A percentile compares a stretch with the other conserved stretches of the same genome.
Conservation (phyloP, 2,888 invertebrate species). For the Drosophila engyochracea region DNA sequence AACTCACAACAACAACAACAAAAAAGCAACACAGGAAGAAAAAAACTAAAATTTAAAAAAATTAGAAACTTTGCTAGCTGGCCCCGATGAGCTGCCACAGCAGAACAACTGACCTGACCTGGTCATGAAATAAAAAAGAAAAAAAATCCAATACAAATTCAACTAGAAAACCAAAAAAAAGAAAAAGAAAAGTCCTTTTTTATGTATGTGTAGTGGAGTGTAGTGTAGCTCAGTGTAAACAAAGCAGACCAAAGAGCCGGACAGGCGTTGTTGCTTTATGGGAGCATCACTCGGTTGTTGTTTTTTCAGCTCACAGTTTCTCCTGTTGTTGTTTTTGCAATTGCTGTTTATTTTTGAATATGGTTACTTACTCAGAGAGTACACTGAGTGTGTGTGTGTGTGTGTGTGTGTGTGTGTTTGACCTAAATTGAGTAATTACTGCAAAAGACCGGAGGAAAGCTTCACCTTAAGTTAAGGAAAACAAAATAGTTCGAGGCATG, state of each 20-base stretch:
- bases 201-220: slow-evolving; percentile 20
- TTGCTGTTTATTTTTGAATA: slow-evolving; percentile 43
- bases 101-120: slow-evolving; percentile 44
- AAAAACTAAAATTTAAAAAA: slow-evolving; percentile 17
- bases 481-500: not conserved
- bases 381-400: not conserved
- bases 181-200: slow-evolving; percentile 8
- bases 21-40: not conserved
- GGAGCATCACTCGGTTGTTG: not conserved
- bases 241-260: slow-evolving; percentile 53
- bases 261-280: slow-evolving; percentile 47
- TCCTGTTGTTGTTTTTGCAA: slow-evolving; percentile 13
- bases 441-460: slow-evolving; percentile 2
- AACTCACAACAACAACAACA: slow-evolving; percentile 8
- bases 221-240: slow-evolving; percentile 59
- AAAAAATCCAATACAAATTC: slow-evolving; percentile 6
- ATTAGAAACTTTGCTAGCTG: slow-evolving; percentile 4
- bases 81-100: slow-evolving; percentile 31
- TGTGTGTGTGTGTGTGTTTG: not conserved
- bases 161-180: slow-evolving; percentile 9
- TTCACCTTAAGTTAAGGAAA: not conserved
- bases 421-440: slow-evolving; percentile 17
- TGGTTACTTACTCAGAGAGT: slow-evolving; percentile 7
- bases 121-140: slow-evolving; percentile 19
- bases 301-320: not conserved